Conservation (phyloP, 2,797 vertebrate species). For the Myoxocephalus aenaeus region DNA sequence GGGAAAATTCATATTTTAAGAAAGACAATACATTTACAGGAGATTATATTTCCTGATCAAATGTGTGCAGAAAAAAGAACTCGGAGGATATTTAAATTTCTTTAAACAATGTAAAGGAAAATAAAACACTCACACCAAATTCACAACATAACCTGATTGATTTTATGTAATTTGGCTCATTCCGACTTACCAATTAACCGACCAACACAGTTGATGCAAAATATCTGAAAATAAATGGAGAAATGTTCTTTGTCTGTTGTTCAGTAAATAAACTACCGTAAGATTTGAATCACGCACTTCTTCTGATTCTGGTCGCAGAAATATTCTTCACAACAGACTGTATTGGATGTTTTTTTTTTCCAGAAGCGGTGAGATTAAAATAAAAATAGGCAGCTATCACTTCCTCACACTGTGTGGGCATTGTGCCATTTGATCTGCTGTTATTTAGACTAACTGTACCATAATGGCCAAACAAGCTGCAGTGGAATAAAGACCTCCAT, state of each 20-base stretch:
- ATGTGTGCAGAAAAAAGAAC: background rate
- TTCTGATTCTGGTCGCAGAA: background rate
- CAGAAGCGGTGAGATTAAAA: conserved; percentile 17
- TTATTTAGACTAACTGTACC: conserved; percentile 49
- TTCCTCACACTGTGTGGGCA: background rate
- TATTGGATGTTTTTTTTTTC: conserved; percentile 3
- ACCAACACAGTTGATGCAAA: background rate
- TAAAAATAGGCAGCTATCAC: conserved; percentile 35
- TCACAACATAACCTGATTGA: background rate
- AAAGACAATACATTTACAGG: background rate
- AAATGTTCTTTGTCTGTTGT: background rate
- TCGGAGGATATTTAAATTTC: background rate
- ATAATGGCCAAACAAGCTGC: conserved; percentile 52
- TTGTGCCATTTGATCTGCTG: conserved; percentile 41
- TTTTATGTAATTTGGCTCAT: background rate
- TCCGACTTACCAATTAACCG: background rate
- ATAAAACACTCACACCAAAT: background rate
- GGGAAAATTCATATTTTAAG: background rate
- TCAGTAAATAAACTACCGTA: background rate
- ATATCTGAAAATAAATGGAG: background rate
- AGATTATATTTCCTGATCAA: background rate
- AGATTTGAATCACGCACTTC: background rate
- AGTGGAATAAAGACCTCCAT: conserved; percentile 63
- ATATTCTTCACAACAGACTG: background rate
- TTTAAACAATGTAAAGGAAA: too few species aligned